Evolutionary conservation across 2,888 invertebrate genomes (phyloP).

Genomic region (Achlya flavicornis): DNA sequence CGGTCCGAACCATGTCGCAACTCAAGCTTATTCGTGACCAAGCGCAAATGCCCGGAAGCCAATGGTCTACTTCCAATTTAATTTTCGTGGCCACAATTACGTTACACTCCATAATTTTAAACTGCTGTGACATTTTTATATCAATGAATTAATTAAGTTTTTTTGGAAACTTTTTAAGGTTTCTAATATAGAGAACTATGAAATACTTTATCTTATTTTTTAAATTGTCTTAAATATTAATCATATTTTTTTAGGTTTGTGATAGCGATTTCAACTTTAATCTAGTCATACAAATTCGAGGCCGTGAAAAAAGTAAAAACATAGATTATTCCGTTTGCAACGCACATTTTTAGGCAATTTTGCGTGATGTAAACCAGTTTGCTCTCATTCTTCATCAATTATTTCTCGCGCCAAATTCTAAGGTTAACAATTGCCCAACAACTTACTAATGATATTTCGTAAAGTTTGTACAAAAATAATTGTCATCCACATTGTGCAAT

Average conservation of each 20-base stretch:
- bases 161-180: not conserved
- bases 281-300: too few relatives aligned
- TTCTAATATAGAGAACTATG: too few relatives aligned
- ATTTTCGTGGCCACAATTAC: slow-evolving; percentile 67
- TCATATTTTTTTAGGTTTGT: too few relatives aligned
- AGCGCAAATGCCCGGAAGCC: slow-evolving; percentile 75
- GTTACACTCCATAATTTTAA: slow-evolving; percentile 24
- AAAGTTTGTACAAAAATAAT: slow-evolving; percentile 27
- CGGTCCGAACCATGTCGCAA: slow-evolving; percentile 52
- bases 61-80: slow-evolving; percentile 62
- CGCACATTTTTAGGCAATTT: slow-evolving; percentile 11
- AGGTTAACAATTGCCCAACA: slow-evolving; percentile 9
- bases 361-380: slow-evolving; percentile 13
- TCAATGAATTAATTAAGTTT: not conserved
- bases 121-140: not conserved
- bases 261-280: too few relatives aligned
- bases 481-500: slow-evolving; percentile 35
- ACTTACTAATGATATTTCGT: slow-evolving; percentile 23
- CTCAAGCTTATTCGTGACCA: slow-evolving; percentile 63
- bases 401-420: slow-evolving; percentile 12
- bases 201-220: not conserved
- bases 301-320: too few relatives aligned
- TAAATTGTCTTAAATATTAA: not conserved
- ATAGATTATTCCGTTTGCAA: not conserved
- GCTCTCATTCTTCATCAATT: slow-evolving; percentile 14